Conservation (phyloP, 35 echinoderm and acorn worm species). For the Amphiura filiformis region DNA sequence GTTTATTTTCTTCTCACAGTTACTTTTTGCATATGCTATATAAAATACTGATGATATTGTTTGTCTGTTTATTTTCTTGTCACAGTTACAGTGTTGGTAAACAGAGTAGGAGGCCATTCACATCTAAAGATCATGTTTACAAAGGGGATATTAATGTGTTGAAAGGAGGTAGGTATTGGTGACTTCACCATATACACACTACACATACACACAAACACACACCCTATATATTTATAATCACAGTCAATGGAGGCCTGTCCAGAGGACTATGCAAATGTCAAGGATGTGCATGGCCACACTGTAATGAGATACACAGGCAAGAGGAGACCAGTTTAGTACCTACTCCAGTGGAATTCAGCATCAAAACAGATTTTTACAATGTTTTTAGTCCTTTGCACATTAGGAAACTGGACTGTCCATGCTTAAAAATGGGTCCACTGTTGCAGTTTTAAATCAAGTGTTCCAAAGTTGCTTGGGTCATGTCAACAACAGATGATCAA, state of each 20-base stretch:
- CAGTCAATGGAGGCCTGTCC: neutral
- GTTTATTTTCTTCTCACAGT: neutral
- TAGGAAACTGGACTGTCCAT: too few species aligned
- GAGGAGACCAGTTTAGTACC: too few species aligned
- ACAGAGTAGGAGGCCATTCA: constrained; percentile 65
- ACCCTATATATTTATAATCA: neutral
- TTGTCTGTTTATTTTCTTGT: neutral
- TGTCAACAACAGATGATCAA: constrained; percentile 91
- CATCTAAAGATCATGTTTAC: constrained; percentile 87
- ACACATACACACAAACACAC: too few species aligned
- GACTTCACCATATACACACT: too few species aligned
- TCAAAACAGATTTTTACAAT: too few species aligned
- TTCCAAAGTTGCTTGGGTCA: constrained; percentile 99
- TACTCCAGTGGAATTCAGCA: too few species aligned
- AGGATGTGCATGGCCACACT: too few species aligned
- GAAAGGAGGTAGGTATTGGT: constrained; percentile 78
- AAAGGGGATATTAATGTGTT: constrained; percentile 66
- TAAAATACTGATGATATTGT: neutral
- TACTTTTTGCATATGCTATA: neutral
- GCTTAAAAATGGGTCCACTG: too few species aligned
- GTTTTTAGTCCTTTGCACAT: too few species aligned
- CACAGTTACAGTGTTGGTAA: constrained; percentile 83
- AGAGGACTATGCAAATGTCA: too few species aligned
- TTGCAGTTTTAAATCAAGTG: too few species aligned
- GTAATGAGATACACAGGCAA: too few species aligned